A percentile compares a stretch with the other conserved stretches of the same genome.
phyloP scores from a whole-genome alignment of 2,113 vertebrate genomes.

The Plecotus auritus region DNA sequence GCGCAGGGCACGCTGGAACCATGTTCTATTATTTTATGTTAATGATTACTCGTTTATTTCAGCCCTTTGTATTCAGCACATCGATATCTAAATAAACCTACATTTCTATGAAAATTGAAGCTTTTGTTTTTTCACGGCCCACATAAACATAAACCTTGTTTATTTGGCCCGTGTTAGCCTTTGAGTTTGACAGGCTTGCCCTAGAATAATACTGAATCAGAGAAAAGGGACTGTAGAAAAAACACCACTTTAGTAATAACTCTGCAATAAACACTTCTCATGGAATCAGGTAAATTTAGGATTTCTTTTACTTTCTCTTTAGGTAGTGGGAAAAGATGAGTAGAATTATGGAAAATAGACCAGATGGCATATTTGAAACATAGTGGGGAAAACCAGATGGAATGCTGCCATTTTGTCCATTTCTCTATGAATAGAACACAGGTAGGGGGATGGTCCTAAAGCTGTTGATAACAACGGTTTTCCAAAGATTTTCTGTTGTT shows the following conservation, averaged over 20 bases:
- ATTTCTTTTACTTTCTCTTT: neutral
- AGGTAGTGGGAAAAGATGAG: conserved; percentile 12
- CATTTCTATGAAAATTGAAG: too few species aligned
- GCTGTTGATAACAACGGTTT: conserved; percentile 33
- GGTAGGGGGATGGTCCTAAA: conserved; percentile 7
- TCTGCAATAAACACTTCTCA: neutral
- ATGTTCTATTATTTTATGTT: too few species aligned
- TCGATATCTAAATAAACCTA: too few species aligned
- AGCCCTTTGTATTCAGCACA: too few species aligned
- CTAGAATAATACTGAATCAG: neutral
- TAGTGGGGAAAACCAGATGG: conserved; percentile 39
- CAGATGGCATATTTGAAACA: conserved; percentile 48
- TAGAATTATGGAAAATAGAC: conserved; percentile 20
- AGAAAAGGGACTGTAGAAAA: neutral
- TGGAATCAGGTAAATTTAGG: neutral
- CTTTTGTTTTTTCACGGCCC: too few species aligned
- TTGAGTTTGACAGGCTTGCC: too few species aligned
- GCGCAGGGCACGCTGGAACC: conserved; percentile 66
- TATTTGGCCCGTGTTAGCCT: too few species aligned
- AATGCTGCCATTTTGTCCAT: conserved; percentile 38
- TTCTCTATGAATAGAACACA: conserved; percentile 54
- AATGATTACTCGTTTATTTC: too few species aligned
- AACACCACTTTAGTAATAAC: neutral
- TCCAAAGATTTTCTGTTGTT: neutral
- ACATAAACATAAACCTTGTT: too few species aligned